These are phyloP conservation scores for Onychostruthus taczanowskii DNA, from an alignment of 2,113 vertebrate species.

Conservation along the genomic window DNA sequence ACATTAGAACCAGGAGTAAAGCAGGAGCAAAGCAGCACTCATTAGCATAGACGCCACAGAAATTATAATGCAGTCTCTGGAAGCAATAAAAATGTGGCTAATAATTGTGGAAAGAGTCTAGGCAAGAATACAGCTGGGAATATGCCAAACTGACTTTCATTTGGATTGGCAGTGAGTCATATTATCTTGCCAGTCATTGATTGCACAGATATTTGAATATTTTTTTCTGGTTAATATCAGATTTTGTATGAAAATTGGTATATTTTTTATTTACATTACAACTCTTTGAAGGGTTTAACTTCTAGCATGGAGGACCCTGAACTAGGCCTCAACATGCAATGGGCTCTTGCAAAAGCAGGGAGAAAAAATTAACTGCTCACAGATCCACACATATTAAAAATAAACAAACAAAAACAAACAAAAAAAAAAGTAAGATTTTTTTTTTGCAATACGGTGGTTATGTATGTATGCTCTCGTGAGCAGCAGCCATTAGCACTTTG, in stretches of 20 bases:
- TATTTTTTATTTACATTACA: neutral
- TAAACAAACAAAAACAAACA: neutral
- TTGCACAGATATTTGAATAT: neutral
- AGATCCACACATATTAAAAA: neutral
- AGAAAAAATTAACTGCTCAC: neutral
- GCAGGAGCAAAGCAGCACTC: neutral
- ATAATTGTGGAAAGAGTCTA: constrained; percentile 10
- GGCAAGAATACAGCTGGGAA: neutral
- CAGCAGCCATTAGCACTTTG: neutral
- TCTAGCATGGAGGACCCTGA: neutral
- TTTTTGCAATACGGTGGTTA: neutral
- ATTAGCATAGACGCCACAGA: neutral
- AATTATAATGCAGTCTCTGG: constrained; percentile 27
- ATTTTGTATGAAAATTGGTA: neutral
- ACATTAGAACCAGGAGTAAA: constrained; percentile 2
- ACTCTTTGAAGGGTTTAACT: neutral
- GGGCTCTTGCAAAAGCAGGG: neutral
- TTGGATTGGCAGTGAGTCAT: constrained; percentile 36
- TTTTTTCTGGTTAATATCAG: constrained; percentile 24
- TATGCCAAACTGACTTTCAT: constrained; percentile 33
- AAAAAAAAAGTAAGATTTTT: neutral
- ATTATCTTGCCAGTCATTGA: constrained; percentile 39
- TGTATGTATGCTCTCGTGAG: neutral
- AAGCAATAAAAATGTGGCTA: constrained; percentile 36
- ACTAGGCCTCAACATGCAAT: neutral